phyloP scores from a whole-genome alignment of 2,797 vertebrate genomes.

The Varecia variegata region DNA sequence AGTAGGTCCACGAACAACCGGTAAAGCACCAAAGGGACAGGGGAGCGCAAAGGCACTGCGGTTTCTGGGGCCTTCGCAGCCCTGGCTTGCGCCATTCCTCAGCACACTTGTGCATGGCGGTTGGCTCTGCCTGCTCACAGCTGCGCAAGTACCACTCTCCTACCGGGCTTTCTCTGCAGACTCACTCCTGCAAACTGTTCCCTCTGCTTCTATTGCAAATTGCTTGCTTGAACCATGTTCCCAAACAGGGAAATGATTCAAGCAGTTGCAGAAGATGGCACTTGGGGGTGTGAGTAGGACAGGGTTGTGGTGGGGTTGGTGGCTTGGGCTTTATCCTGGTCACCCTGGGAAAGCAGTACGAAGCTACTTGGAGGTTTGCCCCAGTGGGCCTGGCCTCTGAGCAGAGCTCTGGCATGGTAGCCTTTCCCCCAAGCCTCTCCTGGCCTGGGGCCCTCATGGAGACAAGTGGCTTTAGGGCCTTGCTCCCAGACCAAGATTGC shows the following conservation, averaged over 20 bases:
- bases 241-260: background rate
- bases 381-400: background rate
- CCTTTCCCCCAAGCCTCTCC: background rate
- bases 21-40: background rate
- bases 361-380: background rate
- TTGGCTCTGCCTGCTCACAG: fast-evolving
- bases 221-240: background rate
- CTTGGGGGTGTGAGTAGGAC: background rate
- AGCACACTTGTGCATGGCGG: fast-evolving
- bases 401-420: background rate
- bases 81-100: background rate
- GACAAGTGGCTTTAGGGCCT: background rate
- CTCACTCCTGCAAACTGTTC: too few species aligned
- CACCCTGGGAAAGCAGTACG: background rate
- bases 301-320: background rate
- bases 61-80: background rate
- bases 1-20: background rate
- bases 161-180: background rate
- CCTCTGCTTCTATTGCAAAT: background rate
- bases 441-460: background rate
- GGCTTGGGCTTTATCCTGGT: fast-evolving
- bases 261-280: background rate
- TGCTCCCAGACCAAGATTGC: background rate
- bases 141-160: background rate
- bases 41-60: fast-evolving